phyloP scores from a whole-genome alignment of 2,888 invertebrate species.

The Hypselothyrea guttata region DNA sequence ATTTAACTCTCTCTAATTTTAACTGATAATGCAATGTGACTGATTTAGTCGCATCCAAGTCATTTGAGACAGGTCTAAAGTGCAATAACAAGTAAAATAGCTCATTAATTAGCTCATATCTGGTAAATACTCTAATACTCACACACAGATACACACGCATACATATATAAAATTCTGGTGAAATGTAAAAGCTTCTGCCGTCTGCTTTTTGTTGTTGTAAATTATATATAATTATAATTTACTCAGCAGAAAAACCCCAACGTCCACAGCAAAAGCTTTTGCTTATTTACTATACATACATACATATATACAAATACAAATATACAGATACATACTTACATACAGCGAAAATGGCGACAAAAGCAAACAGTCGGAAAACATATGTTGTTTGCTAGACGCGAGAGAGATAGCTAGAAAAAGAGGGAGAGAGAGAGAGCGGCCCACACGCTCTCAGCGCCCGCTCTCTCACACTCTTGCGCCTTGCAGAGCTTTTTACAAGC shows the following conservation, averaged over 20 bases:
- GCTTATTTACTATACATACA: conserved; percentile 49
- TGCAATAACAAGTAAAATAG: conserved; percentile 12
- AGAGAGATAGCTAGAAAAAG: too few species aligned
- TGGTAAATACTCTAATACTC: conserved; percentile 9
- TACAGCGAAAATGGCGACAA: conserved; percentile 62
- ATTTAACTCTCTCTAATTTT: conserved; percentile 1
- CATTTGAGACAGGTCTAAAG: conserved; percentile 13
- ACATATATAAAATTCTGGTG: conserved; percentile 62
- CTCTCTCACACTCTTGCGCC: conserved; percentile 7
- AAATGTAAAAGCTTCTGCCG: conserved; percentile 67
- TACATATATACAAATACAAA: not conserved
- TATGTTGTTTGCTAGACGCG: conserved; percentile 46
- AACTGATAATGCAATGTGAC: conserved; percentile 36
- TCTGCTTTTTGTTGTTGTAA: conserved; percentile 58
- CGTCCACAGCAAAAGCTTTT: conserved; percentile 54
- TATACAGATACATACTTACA: conserved; percentile 5
- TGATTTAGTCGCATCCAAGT: conserved; percentile 7
- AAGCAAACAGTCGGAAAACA: conserved; percentile 72
- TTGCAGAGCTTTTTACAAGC: conserved; percentile 63
- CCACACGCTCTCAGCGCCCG: conserved; percentile 40
- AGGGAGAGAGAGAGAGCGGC: conserved; percentile 6
- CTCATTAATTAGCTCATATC: conserved; percentile 19
- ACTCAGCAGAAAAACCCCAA: conserved; percentile 51
- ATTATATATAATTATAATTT: conserved; percentile 55
- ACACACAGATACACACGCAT: not conserved